Evolutionary conservation across 2,797 vertebrate species (phyloP).

Genomic region (Telmatherina bonti): DNA sequence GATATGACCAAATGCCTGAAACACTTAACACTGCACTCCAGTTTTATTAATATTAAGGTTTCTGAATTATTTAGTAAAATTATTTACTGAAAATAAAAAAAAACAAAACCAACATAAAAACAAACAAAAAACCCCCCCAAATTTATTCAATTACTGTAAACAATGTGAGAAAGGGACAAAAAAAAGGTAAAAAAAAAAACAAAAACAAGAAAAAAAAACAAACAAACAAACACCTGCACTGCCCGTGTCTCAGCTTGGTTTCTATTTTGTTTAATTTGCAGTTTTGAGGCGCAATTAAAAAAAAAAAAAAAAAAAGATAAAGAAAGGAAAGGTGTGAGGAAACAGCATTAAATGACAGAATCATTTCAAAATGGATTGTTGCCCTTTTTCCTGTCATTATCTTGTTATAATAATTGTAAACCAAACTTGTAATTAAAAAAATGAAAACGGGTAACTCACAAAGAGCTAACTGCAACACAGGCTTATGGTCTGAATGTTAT

Average conservation of each 20-base stretch:
- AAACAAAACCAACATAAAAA: too few species aligned
- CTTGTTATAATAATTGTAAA: neutral
- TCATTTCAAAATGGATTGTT: neutral
- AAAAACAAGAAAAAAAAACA: too few species aligned
- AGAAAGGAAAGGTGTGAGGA: neutral
- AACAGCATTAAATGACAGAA: neutral
- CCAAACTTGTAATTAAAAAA: neutral
- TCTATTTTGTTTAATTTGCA: neutral
- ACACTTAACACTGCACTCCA: too few species aligned
- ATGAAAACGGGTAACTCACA: neutral
- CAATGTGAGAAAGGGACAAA: too few species aligned
- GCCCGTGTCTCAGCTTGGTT: too few species aligned
- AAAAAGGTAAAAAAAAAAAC: too few species aligned
- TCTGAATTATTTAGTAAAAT: neutral
- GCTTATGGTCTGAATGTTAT: too few species aligned
- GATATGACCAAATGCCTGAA: neutral
- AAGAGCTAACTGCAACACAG: neutral
- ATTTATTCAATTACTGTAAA: too few species aligned
- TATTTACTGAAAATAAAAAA: neutral
- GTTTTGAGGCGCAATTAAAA: too few species aligned
- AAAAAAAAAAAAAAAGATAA: too few species aligned
- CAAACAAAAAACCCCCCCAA: too few species aligned
- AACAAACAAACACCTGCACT: too few species aligned
- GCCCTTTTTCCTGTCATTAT: neutral
- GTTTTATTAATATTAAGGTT: neutral